Conservation (phyloP, 2,797 vertebrate genomes). For the Hapalemur alaotrensis region DNA sequence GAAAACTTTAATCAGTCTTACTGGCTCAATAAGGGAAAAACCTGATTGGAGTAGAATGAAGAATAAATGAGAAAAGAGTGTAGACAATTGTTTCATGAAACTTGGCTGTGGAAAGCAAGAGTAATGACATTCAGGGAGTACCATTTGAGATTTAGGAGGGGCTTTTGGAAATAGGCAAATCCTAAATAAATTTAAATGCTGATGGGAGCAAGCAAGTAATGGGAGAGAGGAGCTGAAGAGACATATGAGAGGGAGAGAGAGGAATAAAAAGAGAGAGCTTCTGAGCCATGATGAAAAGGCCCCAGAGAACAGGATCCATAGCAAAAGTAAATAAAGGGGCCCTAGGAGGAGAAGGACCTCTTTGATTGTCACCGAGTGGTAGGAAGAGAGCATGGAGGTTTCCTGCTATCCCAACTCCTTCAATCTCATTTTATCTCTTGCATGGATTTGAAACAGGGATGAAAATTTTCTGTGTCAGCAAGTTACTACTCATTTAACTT, state of each 20-base stretch:
- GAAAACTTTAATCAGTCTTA: not conserved
- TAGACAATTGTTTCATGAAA: not conserved
- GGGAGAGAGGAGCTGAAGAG: not conserved
- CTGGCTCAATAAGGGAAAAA: not conserved
- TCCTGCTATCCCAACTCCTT: not conserved
- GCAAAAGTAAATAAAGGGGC: not conserved
- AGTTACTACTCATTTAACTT: slow-evolving; percentile 18
- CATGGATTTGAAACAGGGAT: slow-evolving; percentile 22
- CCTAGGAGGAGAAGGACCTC: not conserved
- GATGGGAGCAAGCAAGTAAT: rapidly evolving
- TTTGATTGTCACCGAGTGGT: not conserved
- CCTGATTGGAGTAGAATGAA: not conserved
- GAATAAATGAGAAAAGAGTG: not conserved
- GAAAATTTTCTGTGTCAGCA: slow-evolving; percentile 2
- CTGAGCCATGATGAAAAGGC: not conserved
- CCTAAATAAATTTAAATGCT: not conserved
- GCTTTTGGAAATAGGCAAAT: not conserved
- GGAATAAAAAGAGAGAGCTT: not conserved
- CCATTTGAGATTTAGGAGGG: not conserved
- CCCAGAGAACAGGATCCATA: not conserved
- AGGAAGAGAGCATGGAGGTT: not conserved
- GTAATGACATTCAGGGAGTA: not conserved
- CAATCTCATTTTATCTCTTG: not conserved
- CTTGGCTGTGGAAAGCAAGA: not conserved
- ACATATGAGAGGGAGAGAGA: not conserved